These are phyloP conservation scores for Acomys russatus DNA, from an alignment of 2,797 vertebrate species.

Conservation along the genomic window DNA sequence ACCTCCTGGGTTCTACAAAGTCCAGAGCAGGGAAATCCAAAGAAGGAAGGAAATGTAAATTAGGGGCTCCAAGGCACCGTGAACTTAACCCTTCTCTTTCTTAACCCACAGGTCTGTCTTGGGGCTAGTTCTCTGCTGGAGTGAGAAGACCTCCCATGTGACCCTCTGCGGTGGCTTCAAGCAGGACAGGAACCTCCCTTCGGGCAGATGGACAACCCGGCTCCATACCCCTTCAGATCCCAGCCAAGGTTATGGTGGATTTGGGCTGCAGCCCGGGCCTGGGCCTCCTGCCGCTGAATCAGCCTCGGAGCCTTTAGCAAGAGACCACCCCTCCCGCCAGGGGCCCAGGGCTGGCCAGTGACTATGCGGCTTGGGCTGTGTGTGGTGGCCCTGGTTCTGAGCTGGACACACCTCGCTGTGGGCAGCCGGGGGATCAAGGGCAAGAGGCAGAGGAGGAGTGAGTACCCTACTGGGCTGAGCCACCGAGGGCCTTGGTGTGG, in stretches of 20 bases:
- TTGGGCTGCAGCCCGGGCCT: slow-evolving; percentile 84
- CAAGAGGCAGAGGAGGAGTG: slow-evolving; percentile 97
- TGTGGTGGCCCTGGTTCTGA: slow-evolving; percentile 96
- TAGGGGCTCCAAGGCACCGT: rapidly evolving
- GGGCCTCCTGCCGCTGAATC: slow-evolving; percentile 89
- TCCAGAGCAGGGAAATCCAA: neutral
- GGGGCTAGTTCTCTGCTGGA: slow-evolving; percentile 42
- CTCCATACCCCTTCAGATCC: slow-evolving; percentile 87
- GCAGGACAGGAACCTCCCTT: slow-evolving; percentile 85
- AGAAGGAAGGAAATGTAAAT: neutral
- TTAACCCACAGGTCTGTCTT: slow-evolving; percentile 83
- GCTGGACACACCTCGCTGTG: slow-evolving; percentile 94
- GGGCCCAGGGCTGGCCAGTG: slow-evolving; percentile 92
- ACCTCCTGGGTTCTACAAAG: slow-evolving; percentile 1
- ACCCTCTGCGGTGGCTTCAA: slow-evolving; percentile 78
- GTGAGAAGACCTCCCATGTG: slow-evolving; percentile 68
- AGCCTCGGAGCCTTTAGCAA: slow-evolving; percentile 87
- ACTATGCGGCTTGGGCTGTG: slow-evolving; percentile 99
- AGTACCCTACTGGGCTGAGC: slow-evolving; percentile 85
- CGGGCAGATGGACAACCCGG: slow-evolving; percentile 91
- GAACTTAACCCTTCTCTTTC: slow-evolving; percentile 74
- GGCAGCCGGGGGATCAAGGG: slow-evolving; percentile 92
- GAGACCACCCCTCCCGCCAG: slow-evolving; percentile 88
- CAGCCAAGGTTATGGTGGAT: slow-evolving; percentile 81
- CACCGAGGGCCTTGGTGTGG: neutral